A percentile compares a stretch with the other conserved stretches of the same genome.
Evolutionary conservation across 2,113 vertebrate species (phyloP).

Genomic region (Platysternon megacephalum): DNA sequence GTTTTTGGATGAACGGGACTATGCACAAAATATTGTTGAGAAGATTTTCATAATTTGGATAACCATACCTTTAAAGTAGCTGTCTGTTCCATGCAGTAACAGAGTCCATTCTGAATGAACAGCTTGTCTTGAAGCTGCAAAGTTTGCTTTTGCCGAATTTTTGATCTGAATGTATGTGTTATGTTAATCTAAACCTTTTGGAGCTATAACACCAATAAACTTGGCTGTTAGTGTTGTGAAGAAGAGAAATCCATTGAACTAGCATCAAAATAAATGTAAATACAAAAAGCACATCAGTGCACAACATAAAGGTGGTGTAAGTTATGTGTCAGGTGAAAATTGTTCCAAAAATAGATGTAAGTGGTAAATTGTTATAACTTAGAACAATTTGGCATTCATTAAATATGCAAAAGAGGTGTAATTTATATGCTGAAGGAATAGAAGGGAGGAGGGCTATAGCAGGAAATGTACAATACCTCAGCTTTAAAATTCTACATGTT

Average conservation of each 20-base stretch:
- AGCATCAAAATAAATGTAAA: not conserved
- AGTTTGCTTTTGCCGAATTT: not conserved
- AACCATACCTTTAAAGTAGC: not conserved
- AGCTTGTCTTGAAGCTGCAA: not conserved
- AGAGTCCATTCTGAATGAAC: not conserved
- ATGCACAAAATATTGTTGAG: not conserved
- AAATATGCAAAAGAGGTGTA: not conserved
- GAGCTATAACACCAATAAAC: not conserved
- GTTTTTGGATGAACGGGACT: rapidly evolving
- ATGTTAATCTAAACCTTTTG: not conserved
- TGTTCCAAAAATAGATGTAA: not conserved
- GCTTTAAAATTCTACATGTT: too few species aligned
- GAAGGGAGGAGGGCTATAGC: not conserved
- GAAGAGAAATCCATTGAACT: not conserved
- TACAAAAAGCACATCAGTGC: too few species aligned
- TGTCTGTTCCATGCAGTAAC: too few species aligned
- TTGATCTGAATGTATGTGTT: not conserved
- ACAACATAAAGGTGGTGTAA: too few species aligned
- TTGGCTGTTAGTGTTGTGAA: too few species aligned
- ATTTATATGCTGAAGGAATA: not conserved
- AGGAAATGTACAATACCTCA: too few species aligned
- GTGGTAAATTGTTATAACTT: not conserved
- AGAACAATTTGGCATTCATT: not conserved
- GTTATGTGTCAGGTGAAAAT: not conserved
- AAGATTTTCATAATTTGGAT: not conserved